Evolutionary conservation across 2,113 vertebrate genomes (phyloP).

Genomic region (Dicerorhinus sumatrensis): DNA sequence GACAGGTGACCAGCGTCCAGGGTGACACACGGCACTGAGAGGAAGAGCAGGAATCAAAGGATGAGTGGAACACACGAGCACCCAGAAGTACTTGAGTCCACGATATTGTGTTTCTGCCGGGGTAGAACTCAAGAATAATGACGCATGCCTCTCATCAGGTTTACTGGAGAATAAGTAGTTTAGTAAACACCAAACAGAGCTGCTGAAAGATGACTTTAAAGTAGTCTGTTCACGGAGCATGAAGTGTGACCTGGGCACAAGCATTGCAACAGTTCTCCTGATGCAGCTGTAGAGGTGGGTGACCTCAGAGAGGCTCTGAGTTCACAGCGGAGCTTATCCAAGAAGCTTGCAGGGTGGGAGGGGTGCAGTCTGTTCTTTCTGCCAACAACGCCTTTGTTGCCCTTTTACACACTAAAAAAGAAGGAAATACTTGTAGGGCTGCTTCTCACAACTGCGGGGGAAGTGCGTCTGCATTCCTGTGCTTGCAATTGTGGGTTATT

Average conservation of each 20-base stretch:
- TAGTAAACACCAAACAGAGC: conserved; percentile 65
- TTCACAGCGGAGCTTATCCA: not conserved
- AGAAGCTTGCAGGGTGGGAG: not conserved
- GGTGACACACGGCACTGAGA: not conserved
- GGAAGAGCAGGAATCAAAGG: not conserved
- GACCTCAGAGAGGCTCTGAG: not conserved
- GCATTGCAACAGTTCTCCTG: not conserved
- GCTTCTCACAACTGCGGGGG: not conserved
- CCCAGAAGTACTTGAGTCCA: not conserved
- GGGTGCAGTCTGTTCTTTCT: not conserved
- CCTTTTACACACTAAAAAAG: not conserved
- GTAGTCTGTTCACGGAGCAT: conserved; percentile 54
- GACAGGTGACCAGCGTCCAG: fast-evolving
- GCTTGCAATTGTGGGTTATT: not conserved
- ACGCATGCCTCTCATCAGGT: conserved; percentile 53
- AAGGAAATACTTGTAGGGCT: not conserved
- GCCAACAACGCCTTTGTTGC: not conserved
- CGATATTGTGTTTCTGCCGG: conserved; percentile 25
- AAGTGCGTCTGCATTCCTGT: not conserved
- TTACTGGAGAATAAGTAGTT: conserved; percentile 70
- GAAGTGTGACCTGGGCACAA: conserved; percentile 36
- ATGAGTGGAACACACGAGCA: not conserved
- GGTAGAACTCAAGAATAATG: conserved; percentile 49
- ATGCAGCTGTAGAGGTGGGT: not conserved
- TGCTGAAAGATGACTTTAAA: conserved; percentile 54